Conservation (phyloP, 2,797 vertebrate genomes). For the Myiotriccus ornatus region DNA sequence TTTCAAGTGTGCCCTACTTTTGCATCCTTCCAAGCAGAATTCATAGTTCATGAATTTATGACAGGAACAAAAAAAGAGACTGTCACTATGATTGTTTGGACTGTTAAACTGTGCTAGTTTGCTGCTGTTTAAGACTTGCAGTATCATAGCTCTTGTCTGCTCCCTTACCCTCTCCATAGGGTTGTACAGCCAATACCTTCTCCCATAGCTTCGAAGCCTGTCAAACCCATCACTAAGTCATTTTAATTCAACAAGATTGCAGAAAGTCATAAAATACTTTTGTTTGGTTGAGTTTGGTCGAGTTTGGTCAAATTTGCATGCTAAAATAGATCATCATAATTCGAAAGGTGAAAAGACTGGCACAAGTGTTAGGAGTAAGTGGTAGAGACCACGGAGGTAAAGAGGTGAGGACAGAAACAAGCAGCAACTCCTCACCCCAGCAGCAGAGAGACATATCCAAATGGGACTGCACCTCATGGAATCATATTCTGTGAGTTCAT, state of each 20-base stretch:
- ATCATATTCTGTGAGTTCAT: not conserved
- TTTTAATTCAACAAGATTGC: not conserved
- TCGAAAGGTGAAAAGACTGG: not conserved
- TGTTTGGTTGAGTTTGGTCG: not conserved
- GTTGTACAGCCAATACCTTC: not conserved
- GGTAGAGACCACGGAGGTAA: not conserved
- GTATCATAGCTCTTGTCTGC: not conserved
- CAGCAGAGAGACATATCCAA: not conserved
- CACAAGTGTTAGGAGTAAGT: not conserved
- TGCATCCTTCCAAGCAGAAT: not conserved
- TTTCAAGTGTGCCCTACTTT: conserved; percentile 42
- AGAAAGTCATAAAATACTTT: not conserved
- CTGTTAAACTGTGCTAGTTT: not conserved
- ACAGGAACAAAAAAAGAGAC: not conserved
- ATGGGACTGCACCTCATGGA: rapidly evolving
- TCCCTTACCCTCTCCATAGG: not conserved
- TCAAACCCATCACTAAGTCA: not conserved
- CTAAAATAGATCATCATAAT: not conserved
- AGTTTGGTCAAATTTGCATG: not conserved
- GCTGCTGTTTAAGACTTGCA: not conserved
- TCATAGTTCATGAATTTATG: conserved; percentile 9
- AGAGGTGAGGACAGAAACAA: not conserved
- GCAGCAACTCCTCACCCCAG: rapidly evolving
- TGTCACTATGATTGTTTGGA: not conserved
- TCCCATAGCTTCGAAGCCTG: not conserved